Base-by-base conservation (phyloP, 2,113 vertebrate species). In the human region DNA sequence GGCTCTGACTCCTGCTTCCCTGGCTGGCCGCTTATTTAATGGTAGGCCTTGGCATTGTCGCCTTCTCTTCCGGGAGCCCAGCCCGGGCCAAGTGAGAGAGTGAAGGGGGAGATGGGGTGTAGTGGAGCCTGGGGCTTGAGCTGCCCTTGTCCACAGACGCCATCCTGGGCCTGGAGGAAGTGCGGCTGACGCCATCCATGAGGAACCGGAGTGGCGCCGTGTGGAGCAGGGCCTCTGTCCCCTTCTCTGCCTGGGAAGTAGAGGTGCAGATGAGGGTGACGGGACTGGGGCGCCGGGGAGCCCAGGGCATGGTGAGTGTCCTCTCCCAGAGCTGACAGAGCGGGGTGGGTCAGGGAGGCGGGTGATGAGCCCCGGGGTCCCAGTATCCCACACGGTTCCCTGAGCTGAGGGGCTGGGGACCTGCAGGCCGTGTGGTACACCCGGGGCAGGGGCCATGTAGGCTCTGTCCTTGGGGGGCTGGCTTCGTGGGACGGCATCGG, bases 231-330 rank as follows among this genome's bases (percentile, higher is more conserved):
- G 72, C n/a, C 18, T 48, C 55, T 0, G 83, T 97, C 48, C 93
- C 80, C 30, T 98, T 98, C 80, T 70, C 97, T 6, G 78, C 96
- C 45, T 98, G 98, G 98, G 97, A 98, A 59, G 96, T 98, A 18
- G 97, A 98, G 8, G 61, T 97, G 57, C 93, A 97, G 59, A 94
- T 98, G 72, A 89, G 97, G 55, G 97, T 98, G 72, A 97, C 97
- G 0, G 98, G 98, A 6, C 97, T 61, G 0, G 96, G 97, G n/a
- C 72, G 2, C 57, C 16, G 13, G 81, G 98, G 98, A 20, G 94
- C 98, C 20, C 97, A 96, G 83, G 98, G 98, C 85, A 23, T 98
- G 98, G 98, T 98, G 93, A 98, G 95, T 88, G 90, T 8, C 72
- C 76, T 73, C 43, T 23, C 14, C n/a, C 0, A 27, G 22, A n/a